Evolutionary conservation across 2,113 vertebrate species (phyloP), one percentile per base, ranked within the genome.

Genomic region (Tachysurus vachellii): DNA sequence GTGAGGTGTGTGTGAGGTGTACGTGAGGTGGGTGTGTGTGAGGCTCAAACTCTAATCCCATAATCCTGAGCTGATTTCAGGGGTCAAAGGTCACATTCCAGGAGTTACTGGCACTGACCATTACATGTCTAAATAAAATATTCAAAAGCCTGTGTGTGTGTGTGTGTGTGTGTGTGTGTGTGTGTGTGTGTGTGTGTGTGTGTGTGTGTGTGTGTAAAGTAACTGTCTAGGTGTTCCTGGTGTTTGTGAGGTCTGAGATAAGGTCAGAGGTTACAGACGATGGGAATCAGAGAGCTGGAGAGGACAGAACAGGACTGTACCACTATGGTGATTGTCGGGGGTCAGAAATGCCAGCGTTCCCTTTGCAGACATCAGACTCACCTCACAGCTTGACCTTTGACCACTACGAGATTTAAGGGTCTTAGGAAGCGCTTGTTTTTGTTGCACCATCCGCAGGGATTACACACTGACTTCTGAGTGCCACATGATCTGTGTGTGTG

Each of bases 261-360:
- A 89, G 92, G 93, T 94, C 93, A 93, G 81, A 88, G 92, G 92
- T 92, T 92, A 93, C 93, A 91, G 23, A 82, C 19, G 19, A 31
- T 44, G 36, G 21, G 71, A 47, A 47, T 75, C 21, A 75, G 23
- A 47, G 21, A 73, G 31, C 19, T 17, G 9, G 31, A 3, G 6
- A 16, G 36, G 21, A 12, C 8, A 44, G 42, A 75, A 47, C 36
- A 75, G 42, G 21, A 75, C 71, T 23, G 71, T 12, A 75, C 42
- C 42, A 50, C 47, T 21, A 21, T 44, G 70, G 70, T 11, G 21
- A 21, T 73, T 42, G 7, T 42, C 13, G 6, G 9, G 70, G 70
- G 28, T 12, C 28, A 7, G 28, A 16, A 36, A 70, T 82, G 16
- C 9, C 36, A 82, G 17, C 12, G 31, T 44, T 82, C 56, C 80